A percentile compares a stretch with the other conserved stretches of the same genome.
Evolutionary conservation across 2,888 invertebrate species (phyloP).

Genomic region (Orchesellides sinensis): DNA sequence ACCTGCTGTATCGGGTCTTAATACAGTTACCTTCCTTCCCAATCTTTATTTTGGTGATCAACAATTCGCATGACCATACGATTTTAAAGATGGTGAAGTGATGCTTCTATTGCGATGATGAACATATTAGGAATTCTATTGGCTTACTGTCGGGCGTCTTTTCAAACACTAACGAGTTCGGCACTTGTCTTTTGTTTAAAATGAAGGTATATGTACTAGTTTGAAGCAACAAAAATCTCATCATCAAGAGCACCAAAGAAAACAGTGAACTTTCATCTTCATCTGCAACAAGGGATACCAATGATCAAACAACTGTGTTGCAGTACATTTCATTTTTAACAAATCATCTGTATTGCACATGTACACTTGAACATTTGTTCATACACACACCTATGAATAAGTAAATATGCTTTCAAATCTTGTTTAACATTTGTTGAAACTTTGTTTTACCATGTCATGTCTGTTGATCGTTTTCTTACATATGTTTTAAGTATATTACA

Average conservation of each 20-base stretch:
- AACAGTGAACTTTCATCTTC: slow-evolving; percentile 38
- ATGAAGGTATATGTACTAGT: neutral
- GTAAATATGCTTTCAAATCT: slow-evolving; percentile 2
- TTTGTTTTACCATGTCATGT: neutral
- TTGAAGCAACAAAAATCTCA: neutral
- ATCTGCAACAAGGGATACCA: too few relatives aligned
- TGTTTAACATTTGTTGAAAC: slow-evolving; percentile 9
- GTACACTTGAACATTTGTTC: too few relatives aligned
- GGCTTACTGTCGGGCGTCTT: neutral
- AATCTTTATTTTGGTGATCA: slow-evolving; percentile 9
- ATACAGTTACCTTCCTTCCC: neutral
- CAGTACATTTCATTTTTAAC: slow-evolving; percentile 5
- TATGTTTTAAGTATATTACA: too few relatives aligned
- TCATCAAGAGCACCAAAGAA: neutral
- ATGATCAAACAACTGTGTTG: slow-evolving; percentile 11
- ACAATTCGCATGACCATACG: neutral
- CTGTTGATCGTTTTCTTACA: too few relatives aligned
- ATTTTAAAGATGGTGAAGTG: neutral
- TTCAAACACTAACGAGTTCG: neutral
- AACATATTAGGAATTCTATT: slow-evolving; percentile 28
- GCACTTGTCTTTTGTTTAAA: neutral
- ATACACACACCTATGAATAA: neutral
- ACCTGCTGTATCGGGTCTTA: neutral
- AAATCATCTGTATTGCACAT: slow-evolving; percentile 20
- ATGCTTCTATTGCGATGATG: neutral